Evolutionary conservation across 1,140 invertebrate species (phyloP).

Genomic region (Drosophila chauvacae): DNA sequence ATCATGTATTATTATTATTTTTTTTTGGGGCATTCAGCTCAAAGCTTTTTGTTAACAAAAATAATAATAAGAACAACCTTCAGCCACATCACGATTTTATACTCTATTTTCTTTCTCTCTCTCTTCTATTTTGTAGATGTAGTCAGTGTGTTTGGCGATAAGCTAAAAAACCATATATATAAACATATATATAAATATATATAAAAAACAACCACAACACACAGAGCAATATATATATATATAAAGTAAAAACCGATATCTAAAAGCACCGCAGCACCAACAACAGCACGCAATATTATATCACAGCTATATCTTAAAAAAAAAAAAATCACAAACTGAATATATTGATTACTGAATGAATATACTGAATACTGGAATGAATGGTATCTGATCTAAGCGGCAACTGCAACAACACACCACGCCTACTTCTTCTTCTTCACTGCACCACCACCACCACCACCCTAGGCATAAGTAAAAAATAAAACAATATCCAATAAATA

Average conservation of each 20-base stretch:
- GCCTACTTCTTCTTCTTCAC: slow-evolving; percentile 51
- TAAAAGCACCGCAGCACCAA: slow-evolving; percentile 77
- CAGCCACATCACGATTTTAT: slow-evolving; percentile 66
- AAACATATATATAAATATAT: slow-evolving; percentile 50
- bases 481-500: slow-evolving; percentile 26
- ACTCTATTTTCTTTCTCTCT: slow-evolving; percentile 80
- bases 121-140: slow-evolving; percentile 89
- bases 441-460: slow-evolving; percentile 30
- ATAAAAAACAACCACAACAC: slow-evolving; percentile 52
- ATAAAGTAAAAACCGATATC: slow-evolving; percentile 63
- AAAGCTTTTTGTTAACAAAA: slow-evolving; percentile 42
- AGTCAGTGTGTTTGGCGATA: slow-evolving; percentile 92
- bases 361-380: slow-evolving; percentile 17
- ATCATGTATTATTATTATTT: slow-evolving; percentile 10
- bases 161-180: slow-evolving; percentile 84
- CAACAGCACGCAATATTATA: slow-evolving; percentile 68
- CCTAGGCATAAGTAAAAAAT: slow-evolving; percentile 26
- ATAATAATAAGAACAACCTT: slow-evolving; percentile 42
- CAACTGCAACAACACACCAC: slow-evolving; percentile 41
- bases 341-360: slow-evolving; percentile 20
- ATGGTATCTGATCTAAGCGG: slow-evolving; percentile 44
- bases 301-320: slow-evolving; percentile 60
- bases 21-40: slow-evolving; percentile 25
- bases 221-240: slow-evolving; percentile 48
- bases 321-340: slow-evolving; percentile 34